Base-by-base conservation (phyloP, 1,140 invertebrate genomes). In the Stegodyphus mimosarum region DNA sequence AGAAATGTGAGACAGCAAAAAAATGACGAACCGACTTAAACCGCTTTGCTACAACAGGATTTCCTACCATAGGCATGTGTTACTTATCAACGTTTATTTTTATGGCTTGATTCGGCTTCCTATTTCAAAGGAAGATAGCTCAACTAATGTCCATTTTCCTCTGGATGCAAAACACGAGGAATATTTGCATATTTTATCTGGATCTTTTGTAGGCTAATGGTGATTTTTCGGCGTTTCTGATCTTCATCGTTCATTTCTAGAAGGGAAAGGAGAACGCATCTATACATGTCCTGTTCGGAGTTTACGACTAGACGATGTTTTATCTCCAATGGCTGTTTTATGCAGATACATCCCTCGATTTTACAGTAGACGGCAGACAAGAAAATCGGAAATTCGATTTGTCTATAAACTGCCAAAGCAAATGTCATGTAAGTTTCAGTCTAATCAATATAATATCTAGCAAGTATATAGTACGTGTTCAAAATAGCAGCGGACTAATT, bases 11-110 rank as follows among this genome's bases (percentile, higher is more conserved):
- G 3, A 33, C 33, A 33, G 33, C 1, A 33, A 33, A 33, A 33
- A 33, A 33, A 33, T 1, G 33, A 33, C 33, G 33, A 33, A 33
- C 33, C n/a, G n/a, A n/a, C n/a, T 1, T 33, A 33, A 33, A 33
- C 33, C 33, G 33, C 33, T 33, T 33, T 33, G 33, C 33, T 33
- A 33, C 33, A 33, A 33, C 33, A 3, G 33, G 33, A 33, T 33
- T 33, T 33, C 33, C 33, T 33, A 33, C 33, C 33, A 15, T 11
- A 53, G 78, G 69, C 78, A 81, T 81, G 55, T 81, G 78, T 72
- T 72, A 72, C 67, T 71, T 72, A 72, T 81, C 78, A 81, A 72
- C 78, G 52, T 81, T 81, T 72, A 81, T 81, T 81, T 81, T 81
- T 81, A 81, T 81, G 60, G 78, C 78, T 33, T 33, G 33, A 33